These are phyloP conservation scores for Stenoptilia bipunctidactyla DNA, from an alignment of 2,888 invertebrate species.

Conservation along the genomic window DNA sequence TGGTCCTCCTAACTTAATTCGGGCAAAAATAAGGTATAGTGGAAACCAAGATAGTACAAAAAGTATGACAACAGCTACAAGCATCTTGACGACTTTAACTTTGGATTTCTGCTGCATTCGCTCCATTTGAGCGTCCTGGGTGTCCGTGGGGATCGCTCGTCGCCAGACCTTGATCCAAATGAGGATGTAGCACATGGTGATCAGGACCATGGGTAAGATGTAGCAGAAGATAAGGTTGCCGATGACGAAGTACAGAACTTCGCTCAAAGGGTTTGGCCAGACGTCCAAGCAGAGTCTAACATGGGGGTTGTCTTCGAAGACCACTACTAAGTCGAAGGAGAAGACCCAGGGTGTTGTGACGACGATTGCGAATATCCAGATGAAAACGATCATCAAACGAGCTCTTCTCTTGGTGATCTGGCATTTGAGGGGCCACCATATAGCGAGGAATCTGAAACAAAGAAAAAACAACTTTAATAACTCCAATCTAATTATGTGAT, in stretches of 20 bases:
- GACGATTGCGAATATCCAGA: conserved; percentile 89
- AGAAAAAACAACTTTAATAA: too few relatives aligned
- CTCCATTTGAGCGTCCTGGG: conserved; percentile 92
- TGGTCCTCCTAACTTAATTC: conserved; percentile 85
- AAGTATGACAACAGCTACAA: conserved; percentile 91
- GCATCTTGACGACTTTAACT: conserved; percentile 95
- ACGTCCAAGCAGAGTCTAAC: conserved; percentile 84
- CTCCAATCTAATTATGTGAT: too few relatives aligned
- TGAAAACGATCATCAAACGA: conserved; percentile 87
- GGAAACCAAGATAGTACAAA: conserved; percentile 95
- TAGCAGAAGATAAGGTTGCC: conserved; percentile 92
- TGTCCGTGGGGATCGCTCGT: conserved; percentile 89
- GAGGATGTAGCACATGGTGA: conserved; percentile 91
- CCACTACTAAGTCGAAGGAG: conserved; percentile 85
- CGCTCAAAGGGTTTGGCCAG: conserved; percentile 88
- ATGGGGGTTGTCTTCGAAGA: conserved; percentile 81
- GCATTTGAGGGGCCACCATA: conserved; percentile 93
- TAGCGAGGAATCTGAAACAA: conserved; percentile 91
- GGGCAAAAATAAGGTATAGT: conserved; percentile 88
- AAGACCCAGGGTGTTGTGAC: conserved; percentile 93
- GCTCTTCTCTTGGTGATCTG: conserved; percentile 92
- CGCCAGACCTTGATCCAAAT: conserved; percentile 94
- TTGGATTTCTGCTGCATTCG: conserved; percentile 94
- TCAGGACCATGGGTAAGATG: conserved; percentile 90
- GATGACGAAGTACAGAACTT: conserved; percentile 87